Base-by-base conservation (phyloP, 2,888 invertebrate species). In the Neoascia interrupta region DNA sequence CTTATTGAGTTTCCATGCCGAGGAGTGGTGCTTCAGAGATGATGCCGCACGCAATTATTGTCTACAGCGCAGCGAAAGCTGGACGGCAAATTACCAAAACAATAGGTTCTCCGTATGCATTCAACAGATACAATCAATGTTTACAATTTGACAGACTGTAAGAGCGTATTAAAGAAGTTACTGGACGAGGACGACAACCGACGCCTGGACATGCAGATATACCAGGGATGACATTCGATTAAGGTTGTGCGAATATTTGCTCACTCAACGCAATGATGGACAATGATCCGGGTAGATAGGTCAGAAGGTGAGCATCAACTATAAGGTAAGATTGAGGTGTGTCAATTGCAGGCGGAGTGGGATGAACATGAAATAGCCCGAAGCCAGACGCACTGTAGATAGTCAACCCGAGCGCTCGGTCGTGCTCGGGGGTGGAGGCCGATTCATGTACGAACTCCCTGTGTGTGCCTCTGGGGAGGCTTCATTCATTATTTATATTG, bases 401-500 rank as follows among this genome's bases (percentile, higher is more conserved):
- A 34, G 34, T n/a, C n/a, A n/a, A n/a, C n/a, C n/a, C n/a, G n/a
- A n/a, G n/a, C n/a, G 61, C 47, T 45, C 49, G n/a, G 36, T 45
- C n/a, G 36, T 53, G 56, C 51, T 61, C 18, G 16, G 47, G 49
- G 56, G 75, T 51, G 56, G 56, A 54, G n/a, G 13, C 11, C 19
- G 21, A 39, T 19, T 6, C n/a, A n/a, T n/a, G n/a, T n/a, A n/a
- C n/a, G n/a, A n/a, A n/a, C n/a, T n/a, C n/a, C n/a, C n/a, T n/a
- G n/a, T n/a, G n/a, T n/a, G n/a, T n/a, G n/a, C n/a, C n/a, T n/a
- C n/a, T n/a, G n/a, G 31, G 19, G 19, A 18, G 53, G 16, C 28
- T 43, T 61, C 56, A 63, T 75, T 69, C 63, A 63, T 75, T 69
- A 75, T 75, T 63, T 58, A 69, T 75, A 61, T 63, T 51, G 43